Evolutionary conservation across 2,113 vertebrate species (phyloP), one percentile per base, ranked within the genome.

Genomic region (Dicentrarchus labrax): DNA sequence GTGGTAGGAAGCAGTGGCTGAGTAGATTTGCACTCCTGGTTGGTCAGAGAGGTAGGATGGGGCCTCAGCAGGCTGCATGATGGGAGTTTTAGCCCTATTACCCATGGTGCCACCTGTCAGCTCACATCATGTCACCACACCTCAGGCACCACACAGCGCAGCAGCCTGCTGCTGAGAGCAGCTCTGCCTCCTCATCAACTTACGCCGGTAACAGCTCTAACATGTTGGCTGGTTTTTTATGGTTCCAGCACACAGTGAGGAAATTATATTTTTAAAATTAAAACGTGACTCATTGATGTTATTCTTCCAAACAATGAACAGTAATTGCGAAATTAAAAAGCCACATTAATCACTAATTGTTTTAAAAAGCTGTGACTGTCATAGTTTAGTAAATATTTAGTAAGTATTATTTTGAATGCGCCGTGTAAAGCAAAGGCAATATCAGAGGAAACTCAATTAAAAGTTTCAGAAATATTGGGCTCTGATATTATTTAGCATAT

Each of bases 71-170:
- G 85, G 76, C 70, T 68, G 76, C 86, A 77, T 85, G 77, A 89
- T 82, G 90, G 83, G 88, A 88, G 86, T 89, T 89, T 91, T 87
- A 88, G 84, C 84, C 80, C 72, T 69, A 24, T 87, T 91, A 84
- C 87, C 92, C 88, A 84, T 54, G 79, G 81, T 90, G 89, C 85
- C 81, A 88, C 73, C 88, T 93, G 91, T 94, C 93, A 89, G 76
- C 87, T 86, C 48, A 15, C 85, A 91, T 94, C 88, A 89, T 30
- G 85, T 90, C 90, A 91, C 84, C 85, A 84, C 89, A 91, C 90
- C 88, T 91, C 77, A 85, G 90, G 83, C 90, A 70, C 76, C 91
- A 86, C 80, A 69, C 90, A 67, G 93, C 5, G 91, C 89, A 71
- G 89, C 81, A 80, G 89, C 83, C 85, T 87, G 87, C 89, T 21